These are phyloP conservation scores for Delichon dasypus DNA, from an alignment of 2,797 vertebrate genomes.

Conservation along the genomic window DNA sequence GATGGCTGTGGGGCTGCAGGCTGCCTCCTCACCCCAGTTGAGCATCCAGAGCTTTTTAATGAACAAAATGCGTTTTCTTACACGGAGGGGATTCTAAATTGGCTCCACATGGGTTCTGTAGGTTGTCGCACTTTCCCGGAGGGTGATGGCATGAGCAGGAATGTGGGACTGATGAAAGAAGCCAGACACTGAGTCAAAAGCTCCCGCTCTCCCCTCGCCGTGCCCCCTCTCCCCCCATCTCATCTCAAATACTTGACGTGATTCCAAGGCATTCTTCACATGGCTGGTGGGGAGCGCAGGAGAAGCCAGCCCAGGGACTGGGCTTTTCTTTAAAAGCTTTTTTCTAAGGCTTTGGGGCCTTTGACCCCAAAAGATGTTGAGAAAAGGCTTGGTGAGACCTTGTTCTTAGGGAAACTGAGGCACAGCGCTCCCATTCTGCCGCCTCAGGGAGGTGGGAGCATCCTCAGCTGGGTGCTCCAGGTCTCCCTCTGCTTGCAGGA, in stretches of 20 bases:
- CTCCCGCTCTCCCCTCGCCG: background rate
- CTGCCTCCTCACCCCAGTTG: background rate
- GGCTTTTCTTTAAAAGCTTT: background rate
- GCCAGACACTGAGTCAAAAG: slow-evolving; percentile 52
- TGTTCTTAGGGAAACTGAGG: background rate
- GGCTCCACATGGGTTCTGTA: slow-evolving; percentile 40
- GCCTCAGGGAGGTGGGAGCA: background rate
- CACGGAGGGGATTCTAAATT: slow-evolving; percentile 28
- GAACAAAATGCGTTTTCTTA: background rate
- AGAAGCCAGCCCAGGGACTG: background rate
- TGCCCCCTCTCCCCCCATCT: background rate
- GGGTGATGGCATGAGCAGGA: slow-evolving; percentile 44
- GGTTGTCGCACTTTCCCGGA: slow-evolving; percentile 23
- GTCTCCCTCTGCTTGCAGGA: background rate
- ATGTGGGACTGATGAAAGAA: slow-evolving; percentile 62
- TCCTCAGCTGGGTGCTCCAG: background rate
- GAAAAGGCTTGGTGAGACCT: background rate
- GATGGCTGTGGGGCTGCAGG: background rate
- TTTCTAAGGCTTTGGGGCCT: background rate
- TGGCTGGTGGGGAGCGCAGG: background rate
- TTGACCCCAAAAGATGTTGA: background rate
- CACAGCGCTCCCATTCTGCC: rapidly evolving
- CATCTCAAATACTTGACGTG: slow-evolving; percentile 34
- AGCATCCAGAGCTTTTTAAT: background rate
- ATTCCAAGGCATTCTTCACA: slow-evolving; percentile 50